These are phyloP conservation scores for Frieseomelitta varia DNA, from an alignment of 1,140 invertebrate species.

Conservation along the genomic window DNA sequence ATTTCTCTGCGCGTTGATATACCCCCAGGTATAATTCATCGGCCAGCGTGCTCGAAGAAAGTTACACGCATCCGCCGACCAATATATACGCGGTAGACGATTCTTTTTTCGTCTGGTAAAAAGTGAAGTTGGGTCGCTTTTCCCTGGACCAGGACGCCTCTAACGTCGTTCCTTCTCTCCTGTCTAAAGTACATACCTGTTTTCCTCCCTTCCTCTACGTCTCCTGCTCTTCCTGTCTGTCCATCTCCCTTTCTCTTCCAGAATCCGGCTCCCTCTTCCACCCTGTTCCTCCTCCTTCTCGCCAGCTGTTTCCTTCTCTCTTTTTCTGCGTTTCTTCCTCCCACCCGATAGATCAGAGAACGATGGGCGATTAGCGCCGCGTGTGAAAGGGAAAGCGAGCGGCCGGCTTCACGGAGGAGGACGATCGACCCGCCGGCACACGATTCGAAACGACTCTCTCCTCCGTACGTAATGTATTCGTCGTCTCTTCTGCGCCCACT, in stretches of 20 bases:
- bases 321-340: constrained; percentile 35
- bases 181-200: constrained; percentile 29
- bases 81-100: background rate
- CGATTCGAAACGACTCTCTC: constrained; percentile 74
- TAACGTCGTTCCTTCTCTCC: constrained; percentile 41
- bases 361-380: constrained; percentile 80
- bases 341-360: constrained; percentile 76
- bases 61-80: constrained; percentile 23
- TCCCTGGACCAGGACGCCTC: constrained; percentile 33
- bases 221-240: constrained; percentile 46
- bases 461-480: constrained; percentile 68
- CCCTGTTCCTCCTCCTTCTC: constrained; percentile 9
- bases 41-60: constrained; percentile 3
- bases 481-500: constrained; percentile 53
- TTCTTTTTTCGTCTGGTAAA: constrained; percentile 17
- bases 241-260: constrained; percentile 48
- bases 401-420: constrained; percentile 77
- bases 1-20: constrained; percentile 8
- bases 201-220: constrained; percentile 57
- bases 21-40: constrained; percentile 39
- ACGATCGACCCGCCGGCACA: constrained; percentile 77
- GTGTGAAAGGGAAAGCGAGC: constrained; percentile 81
- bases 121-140: background rate
- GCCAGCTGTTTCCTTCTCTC: constrained; percentile 8
- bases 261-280: constrained; percentile 39